Percentiles rank a stretch among this genome's conserved stretches.
Evolutionary conservation across 2,888 invertebrate species (phyloP).

Genomic region (Sipunculus nudus): DNA sequence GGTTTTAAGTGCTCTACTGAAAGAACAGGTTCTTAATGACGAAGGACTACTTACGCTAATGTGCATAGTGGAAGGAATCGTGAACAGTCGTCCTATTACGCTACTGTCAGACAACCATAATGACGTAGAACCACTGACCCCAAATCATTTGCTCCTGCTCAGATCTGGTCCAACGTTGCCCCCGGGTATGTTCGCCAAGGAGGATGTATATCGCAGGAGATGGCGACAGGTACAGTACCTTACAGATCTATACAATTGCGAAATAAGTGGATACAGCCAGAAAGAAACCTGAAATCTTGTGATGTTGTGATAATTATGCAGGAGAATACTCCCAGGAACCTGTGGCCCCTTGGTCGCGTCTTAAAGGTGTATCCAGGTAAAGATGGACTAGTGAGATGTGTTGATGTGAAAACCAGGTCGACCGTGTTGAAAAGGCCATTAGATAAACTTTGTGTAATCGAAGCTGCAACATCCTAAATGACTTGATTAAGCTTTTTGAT

Average conservation of each 20-base stretch:
- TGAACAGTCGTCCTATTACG: background rate
- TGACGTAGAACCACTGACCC: background rate
- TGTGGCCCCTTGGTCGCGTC: conserved; percentile 15
- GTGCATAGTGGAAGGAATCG: conserved; percentile 2
- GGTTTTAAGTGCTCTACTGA: background rate
- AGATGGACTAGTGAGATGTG: background rate
- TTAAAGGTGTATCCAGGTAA: background rate
- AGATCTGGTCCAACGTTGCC: conserved; percentile 6
- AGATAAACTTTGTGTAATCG: too few species aligned
- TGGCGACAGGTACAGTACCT: conserved; percentile 32
- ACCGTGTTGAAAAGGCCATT: too few species aligned
- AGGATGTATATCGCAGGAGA: conserved; percentile 20
- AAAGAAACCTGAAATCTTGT: conserved; percentile 7
- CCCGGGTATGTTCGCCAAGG: conserved; percentile 18
- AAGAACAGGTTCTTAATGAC: conserved; percentile 1
- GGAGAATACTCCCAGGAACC: conserved; percentile 18
- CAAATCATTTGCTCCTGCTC: background rate
- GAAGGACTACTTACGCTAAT: background rate
- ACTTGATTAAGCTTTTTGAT: too few species aligned
- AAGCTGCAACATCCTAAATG: too few species aligned
- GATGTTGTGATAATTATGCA: conserved; percentile 21
- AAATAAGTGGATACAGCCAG: conserved; percentile 6
- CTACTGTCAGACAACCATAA: background rate
- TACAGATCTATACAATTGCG: conserved; percentile 15
- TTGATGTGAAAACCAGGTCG: too few species aligned